Evolutionary conservation across 2,113 vertebrate genomes (phyloP).

Genomic region (Emydocephalus ijimae): DNA sequence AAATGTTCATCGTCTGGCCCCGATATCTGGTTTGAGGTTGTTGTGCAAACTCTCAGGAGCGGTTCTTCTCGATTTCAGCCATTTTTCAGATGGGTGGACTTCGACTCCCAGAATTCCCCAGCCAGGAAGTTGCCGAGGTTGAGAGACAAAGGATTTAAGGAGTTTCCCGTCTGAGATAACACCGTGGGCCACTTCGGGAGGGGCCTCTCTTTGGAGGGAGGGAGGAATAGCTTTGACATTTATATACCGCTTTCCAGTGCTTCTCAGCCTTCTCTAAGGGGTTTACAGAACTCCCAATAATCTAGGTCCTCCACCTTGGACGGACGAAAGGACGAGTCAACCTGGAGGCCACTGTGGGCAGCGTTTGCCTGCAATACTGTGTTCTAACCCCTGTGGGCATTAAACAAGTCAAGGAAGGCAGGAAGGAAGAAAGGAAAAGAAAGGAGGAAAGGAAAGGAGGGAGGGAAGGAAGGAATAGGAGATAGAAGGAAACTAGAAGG

Average conservation of each 20-base stretch:
- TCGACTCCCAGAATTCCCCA: neutral
- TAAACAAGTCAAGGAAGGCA: neutral
- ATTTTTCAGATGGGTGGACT: neutral
- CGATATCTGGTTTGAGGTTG: neutral
- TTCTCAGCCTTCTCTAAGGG: no score
- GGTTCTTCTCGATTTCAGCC: neutral
- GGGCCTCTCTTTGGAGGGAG: no score
- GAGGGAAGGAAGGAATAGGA: no score
- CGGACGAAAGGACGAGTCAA: no score
- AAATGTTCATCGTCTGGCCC: neutral
- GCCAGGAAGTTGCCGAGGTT: neutral
- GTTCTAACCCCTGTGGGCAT: neutral
- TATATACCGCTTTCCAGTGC: no score
- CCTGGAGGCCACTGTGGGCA: no score
- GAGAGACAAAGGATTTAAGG: neutral
- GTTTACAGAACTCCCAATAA: no score
- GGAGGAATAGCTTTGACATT: no score
- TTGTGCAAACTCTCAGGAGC: neutral
- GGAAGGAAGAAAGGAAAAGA: neutral
- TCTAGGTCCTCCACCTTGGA: no score
- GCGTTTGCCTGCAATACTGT: no score
- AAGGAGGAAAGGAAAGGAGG: neutral
- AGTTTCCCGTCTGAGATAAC: neutral
- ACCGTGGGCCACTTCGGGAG: neutral
- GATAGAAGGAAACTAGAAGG: no score